Evolutionary conservation across 2,113 vertebrate species (phyloP), one percentile per base, ranked within the genome.

Genomic region (Camelus bactrianus): DNA sequence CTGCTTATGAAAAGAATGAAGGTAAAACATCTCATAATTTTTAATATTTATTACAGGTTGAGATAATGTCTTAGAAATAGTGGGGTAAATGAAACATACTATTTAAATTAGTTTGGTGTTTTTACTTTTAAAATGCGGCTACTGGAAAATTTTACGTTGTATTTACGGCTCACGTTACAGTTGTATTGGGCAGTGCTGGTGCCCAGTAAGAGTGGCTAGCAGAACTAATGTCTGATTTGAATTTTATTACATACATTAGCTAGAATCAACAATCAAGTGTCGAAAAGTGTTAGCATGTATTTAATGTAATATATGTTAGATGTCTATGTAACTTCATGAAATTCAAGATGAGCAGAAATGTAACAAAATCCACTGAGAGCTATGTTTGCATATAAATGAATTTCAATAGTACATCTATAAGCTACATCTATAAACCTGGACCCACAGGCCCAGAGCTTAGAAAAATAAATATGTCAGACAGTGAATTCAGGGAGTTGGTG

Each of bases 321-420:
- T 93, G 79, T 69, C 56, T 70, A 50, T 65, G 89, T 65, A 82
- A 88, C n/a, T 93, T 94, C 79, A 94, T 75, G 46, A 94, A 80
- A 80, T 92, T 86, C 46, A 72, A 91, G 65, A 89, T 85, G 38
- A 84, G 82, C 67, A 82, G 60, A 91, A 96, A 73, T 52, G 79
- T 60, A 54, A 48, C 77, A 85, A 93, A 96, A 86, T 87, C 82
- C 82, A 93, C 69, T 46, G 86, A 87, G 69, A 79, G 5, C 11
- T 86, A 81, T 64, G 75, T 46, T 82, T 95, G 77, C 72, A 60
- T 95, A 77, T 67, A 93, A 91, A 88, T 93, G 69, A 93, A 91
- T 75, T 90, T n/a, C 32, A 86, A 52, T 54, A 64, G 26, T 64
- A 19, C 62, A 82, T 83, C 75, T 93, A 58, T 93, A 86, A 86